phyloP scores from a whole-genome alignment of 2,113 vertebrate species.

The Protomyctophum bolini region DNA sequence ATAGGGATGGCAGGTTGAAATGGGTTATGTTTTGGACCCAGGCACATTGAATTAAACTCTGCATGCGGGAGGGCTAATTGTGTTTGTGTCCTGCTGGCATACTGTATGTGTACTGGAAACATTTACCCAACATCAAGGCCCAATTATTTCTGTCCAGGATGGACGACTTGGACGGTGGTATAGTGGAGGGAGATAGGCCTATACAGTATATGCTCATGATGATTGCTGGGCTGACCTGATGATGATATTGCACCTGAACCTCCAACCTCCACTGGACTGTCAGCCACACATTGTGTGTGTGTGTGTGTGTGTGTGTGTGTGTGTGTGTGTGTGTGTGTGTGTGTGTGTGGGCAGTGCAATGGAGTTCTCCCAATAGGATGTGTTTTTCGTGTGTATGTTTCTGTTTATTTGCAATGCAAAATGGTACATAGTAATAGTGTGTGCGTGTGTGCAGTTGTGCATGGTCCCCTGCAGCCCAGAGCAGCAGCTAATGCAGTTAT shows the following conservation, averaged over 20 bases:
- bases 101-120: slow-evolving; percentile 63
- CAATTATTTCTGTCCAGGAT: slow-evolving; percentile 67
- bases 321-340: too few species aligned
- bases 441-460: slow-evolving; percentile 47
- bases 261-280: slow-evolving; percentile 14
- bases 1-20: too few species aligned
- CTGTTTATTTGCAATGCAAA: neutral
- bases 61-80: slow-evolving; percentile 70
- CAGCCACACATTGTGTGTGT: neutral
- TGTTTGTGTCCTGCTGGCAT: slow-evolving; percentile 73
- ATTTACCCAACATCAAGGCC: slow-evolving; percentile 74
- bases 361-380: slow-evolving; percentile 6
- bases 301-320: too few species aligned
- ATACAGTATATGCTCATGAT: slow-evolving; percentile 8
- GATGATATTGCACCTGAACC: neutral
- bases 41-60: slow-evolving; percentile 70
- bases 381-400: neutral
- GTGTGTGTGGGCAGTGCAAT: slow-evolving; percentile 20
- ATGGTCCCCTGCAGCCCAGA: slow-evolving; percentile 67
- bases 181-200: slow-evolving; percentile 14
- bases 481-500: slow-evolving; percentile 80
- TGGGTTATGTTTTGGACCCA: slow-evolving; percentile 60
- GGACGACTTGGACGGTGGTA: slow-evolving; percentile 48
- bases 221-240: neutral
- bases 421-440: slow-evolving; percentile 26